phyloP scores from a whole-genome alignment of 2,113 vertebrate genomes.

The Melanotaenia duboulayi region DNA sequence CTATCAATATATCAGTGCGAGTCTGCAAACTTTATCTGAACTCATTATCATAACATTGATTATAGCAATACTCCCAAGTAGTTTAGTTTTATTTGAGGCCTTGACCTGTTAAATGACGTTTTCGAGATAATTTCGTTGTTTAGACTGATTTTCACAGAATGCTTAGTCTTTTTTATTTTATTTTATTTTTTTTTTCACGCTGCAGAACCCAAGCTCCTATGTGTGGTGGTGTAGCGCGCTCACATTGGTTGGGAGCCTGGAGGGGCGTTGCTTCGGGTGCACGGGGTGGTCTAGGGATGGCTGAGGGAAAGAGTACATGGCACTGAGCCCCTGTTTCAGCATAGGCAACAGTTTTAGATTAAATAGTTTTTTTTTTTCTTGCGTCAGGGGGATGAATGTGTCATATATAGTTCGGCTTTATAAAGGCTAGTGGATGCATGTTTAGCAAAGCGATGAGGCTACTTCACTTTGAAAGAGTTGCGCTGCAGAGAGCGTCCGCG shows the following conservation, averaged over 20 bases:
- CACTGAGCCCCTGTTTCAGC: conserved; percentile 76
- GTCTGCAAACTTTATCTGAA: no score
- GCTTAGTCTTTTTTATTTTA: not conserved
- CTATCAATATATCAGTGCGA: no score
- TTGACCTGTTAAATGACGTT: no score
- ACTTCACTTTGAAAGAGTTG: conserved; percentile 76
- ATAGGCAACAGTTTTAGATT: conserved; percentile 66
- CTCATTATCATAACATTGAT: no score
- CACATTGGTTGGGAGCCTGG: conserved; percentile 72
- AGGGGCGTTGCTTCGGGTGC: conserved; percentile 76
- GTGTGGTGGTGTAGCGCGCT: conserved; percentile 54
- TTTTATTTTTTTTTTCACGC: not conserved
- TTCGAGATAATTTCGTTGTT: not conserved
- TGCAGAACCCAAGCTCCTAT: conserved; percentile 41
- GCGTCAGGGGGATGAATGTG: conserved; percentile 57
- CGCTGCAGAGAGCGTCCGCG: conserved; percentile 77
- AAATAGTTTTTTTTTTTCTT: conserved; percentile 45
- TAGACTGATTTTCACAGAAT: not conserved
- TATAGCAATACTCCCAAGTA: no score
- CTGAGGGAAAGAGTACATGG: conserved; percentile 80
- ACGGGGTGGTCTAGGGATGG: conserved; percentile 81
- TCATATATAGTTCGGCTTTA: conserved; percentile 65
- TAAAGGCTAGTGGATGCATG: conserved; percentile 56
- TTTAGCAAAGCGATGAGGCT: conserved; percentile 79
- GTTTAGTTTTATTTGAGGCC: no score